Evolutionary conservation across 2,797 vertebrate genomes (phyloP), one percentile per base, ranked within the genome.

Genomic region (Rallus crepitans): DNA sequence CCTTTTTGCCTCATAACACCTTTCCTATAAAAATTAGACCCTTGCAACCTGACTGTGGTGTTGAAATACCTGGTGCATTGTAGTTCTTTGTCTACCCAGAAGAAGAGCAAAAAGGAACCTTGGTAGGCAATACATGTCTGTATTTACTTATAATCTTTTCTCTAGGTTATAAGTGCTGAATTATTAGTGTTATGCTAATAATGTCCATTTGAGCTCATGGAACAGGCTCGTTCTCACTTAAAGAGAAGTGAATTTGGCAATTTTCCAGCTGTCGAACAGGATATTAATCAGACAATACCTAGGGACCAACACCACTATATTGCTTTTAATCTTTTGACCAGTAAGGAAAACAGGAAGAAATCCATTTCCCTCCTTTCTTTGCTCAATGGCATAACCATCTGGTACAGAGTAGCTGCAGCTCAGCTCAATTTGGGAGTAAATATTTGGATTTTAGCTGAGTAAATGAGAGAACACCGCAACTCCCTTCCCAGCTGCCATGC

Each of bases 291-390:
- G 86, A 84, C 56, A 70, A 89, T 93, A 93, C 71, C 89, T 89
- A 93, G 93, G 90, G 93, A 95, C 81, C 64, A 87, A 87, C 92
- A 96, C 52, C 48, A 85, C 81, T 96, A 48, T 85, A 97, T 93
- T 97, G 90, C 96, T 92, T 94, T 97, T 96, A 95, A 94, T 96
- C 95, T 96, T 94, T 84, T 90, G 90, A 92, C 93, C 77, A 76
- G 83, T 68, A 94, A 96, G 60, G 77, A 95, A 95, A 96, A 96
- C 95, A 95, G 94, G 95, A 97, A 96, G 95, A 97, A 96, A 96
- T 95, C 91, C 64, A 96, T 97, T 95, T 96, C 93, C 91, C 85
- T 90, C 52, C 45, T 94, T 94, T 95, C 94, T 94, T 95, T 91
- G 47, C 64, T 89, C 90, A 91, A 73, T 80, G 85, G 73, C 52